Conservation (phyloP, 1,140 invertebrate species). For the Hetaerina americana region DNA sequence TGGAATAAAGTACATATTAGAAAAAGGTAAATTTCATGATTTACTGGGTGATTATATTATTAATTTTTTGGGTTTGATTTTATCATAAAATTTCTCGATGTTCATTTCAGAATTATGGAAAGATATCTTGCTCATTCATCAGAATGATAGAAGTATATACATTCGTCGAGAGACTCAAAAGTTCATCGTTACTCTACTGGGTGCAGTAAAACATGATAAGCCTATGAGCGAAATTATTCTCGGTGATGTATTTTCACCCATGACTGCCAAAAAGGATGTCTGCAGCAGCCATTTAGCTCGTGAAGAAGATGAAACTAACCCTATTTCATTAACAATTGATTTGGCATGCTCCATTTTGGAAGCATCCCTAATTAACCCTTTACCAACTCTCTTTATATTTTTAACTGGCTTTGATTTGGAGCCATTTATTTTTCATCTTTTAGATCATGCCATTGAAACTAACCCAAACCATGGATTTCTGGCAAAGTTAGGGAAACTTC, state of each 20-base stretch:
- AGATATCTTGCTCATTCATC: not conserved
- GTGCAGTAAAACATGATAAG: not conserved
- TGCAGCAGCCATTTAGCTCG: not conserved
- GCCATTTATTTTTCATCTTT: not conserved
- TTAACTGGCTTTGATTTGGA: not conserved
- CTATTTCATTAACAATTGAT: not conserved
- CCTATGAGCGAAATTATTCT: not conserved
- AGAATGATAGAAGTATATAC: not conserved
- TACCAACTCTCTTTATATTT: not conserved
- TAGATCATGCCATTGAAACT: not conserved
- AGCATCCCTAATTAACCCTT: not conserved
- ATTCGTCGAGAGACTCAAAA: not conserved
- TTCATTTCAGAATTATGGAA: not conserved
- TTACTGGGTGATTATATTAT: not conserved
- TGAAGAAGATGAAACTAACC: not conserved
- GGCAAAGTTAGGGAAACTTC: not conserved
- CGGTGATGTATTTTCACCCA: not conserved
- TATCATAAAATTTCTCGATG: not conserved
- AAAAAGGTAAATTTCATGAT: conserved; percentile 9
- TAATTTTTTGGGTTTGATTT: not conserved
- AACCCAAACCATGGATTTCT: not conserved
- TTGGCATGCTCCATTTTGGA: not conserved
- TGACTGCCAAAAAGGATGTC: not conserved
- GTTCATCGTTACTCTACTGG: not conserved
- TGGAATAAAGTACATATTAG: conserved; percentile 6